These are phyloP conservation scores for Polyommatus icarus DNA, from an alignment of 2,888 invertebrate genomes.

Conservation along the genomic window DNA sequence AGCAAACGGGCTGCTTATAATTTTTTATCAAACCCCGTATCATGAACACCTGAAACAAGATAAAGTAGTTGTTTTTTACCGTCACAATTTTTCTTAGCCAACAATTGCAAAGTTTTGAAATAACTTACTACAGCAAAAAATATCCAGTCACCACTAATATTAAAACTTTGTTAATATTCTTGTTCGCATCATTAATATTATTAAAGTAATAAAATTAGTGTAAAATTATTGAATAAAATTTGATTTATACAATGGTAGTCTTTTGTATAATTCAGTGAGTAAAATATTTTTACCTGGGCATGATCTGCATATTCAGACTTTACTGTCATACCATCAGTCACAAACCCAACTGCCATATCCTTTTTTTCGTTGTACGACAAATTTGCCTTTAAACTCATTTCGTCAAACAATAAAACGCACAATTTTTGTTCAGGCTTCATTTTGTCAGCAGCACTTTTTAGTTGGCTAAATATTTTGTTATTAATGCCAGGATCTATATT, in stretches of 20 bases:
- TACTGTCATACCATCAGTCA: slow-evolving; percentile 37
- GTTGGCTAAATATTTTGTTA: not conserved
- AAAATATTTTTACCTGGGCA: slow-evolving; percentile 31
- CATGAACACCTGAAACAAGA: slow-evolving; percentile 1
- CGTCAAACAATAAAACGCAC: too few species aligned
- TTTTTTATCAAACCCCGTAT: slow-evolving; percentile 27
- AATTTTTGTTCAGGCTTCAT: too few species aligned
- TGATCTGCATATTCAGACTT: slow-evolving; percentile 43
- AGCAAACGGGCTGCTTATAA: slow-evolving; percentile 38
- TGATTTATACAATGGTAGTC: not conserved
- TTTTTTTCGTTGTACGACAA: slow-evolving; percentile 42
- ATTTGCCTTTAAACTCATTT: slow-evolving; percentile 43
- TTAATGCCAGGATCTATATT: not conserved
- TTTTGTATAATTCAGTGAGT: slow-evolving; percentile 32
- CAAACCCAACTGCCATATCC: slow-evolving; percentile 44
- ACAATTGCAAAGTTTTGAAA: too few species aligned
- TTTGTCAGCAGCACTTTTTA: too few species aligned
- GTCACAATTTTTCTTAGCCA: not conserved
- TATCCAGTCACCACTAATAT: too few species aligned
- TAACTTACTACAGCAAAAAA: too few species aligned
- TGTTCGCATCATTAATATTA: too few species aligned
- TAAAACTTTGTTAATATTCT: too few species aligned
- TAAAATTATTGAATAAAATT: not conserved
- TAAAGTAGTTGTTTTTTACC: not conserved
- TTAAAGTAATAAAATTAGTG: too few species aligned